phyloP scores from a whole-genome alignment of 2,888 invertebrate genomes.

The Pyrrhia umbra region DNA sequence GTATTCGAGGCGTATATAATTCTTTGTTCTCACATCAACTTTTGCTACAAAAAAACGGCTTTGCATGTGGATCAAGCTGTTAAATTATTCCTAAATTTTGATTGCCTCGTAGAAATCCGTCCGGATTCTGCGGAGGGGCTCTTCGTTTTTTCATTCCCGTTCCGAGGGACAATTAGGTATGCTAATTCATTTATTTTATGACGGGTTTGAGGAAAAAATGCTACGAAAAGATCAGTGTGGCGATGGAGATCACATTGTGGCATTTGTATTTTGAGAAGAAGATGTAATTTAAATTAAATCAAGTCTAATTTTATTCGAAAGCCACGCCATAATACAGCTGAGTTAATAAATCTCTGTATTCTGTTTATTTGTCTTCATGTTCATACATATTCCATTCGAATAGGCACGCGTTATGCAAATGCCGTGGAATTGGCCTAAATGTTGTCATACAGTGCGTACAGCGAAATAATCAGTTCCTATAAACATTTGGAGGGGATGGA shows the following conservation, averaged over 20 bases:
- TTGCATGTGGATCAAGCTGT: constrained; percentile 81
- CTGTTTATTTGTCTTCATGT: constrained; percentile 46
- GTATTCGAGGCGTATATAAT: constrained; percentile 69
- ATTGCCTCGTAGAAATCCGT: constrained; percentile 84
- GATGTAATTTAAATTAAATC: constrained; percentile 44
- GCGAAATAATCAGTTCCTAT: constrained; percentile 69
- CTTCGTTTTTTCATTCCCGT: constrained; percentile 83
- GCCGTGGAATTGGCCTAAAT: constrained; percentile 49
- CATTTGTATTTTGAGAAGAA: constrained; percentile 43
- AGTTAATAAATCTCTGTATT: constrained; percentile 45
- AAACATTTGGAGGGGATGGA: constrained; percentile 72
- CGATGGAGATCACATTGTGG: constrained; percentile 71
- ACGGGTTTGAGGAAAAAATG: constrained; percentile 78
- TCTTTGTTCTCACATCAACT: constrained; percentile 77
- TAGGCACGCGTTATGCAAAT: constrained; percentile 56
- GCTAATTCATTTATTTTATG: constrained; percentile 87
- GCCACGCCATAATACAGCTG: constrained; percentile 20
- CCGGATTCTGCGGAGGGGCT: constrained; percentile 76
- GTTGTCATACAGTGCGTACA: constrained; percentile 55
- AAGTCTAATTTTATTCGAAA: constrained; percentile 29
- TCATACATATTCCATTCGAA: constrained; percentile 54
- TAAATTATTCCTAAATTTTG: constrained; percentile 85
- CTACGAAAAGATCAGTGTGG: constrained; percentile 77
- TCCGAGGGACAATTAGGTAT: constrained; percentile 86
- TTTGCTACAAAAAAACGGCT: constrained; percentile 73